Evolutionary conservation across 30 jellyfish, hydroid and myxozoan species (phyloP).

Genomic region (Hydractinia echinata): DNA sequence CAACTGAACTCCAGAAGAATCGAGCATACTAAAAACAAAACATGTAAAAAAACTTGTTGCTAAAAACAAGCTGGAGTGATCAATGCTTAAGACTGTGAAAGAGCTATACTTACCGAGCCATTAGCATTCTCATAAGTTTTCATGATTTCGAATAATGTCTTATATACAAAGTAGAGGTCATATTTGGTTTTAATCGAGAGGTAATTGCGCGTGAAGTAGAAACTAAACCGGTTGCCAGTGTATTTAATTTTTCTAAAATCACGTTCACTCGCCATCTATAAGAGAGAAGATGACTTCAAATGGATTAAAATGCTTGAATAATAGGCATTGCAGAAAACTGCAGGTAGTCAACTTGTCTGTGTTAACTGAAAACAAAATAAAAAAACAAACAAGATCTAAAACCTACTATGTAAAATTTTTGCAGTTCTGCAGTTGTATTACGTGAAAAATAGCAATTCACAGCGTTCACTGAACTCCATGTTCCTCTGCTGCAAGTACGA

Average conservation of each 20-base stretch:
- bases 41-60: too few species aligned
- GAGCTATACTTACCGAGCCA: too few species aligned
- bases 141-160: slow-evolving; percentile 14
- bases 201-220: neutral
- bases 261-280: slow-evolving; percentile 5
- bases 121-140: neutral
- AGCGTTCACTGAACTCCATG: slow-evolving; percentile 38
- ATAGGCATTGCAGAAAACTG: too few species aligned
- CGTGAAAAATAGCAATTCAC: slow-evolving; percentile 31
- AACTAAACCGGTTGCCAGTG: neutral
- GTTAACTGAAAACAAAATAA: too few species aligned
- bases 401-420: slow-evolving; percentile 34
- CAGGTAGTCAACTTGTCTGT: too few species aligned
- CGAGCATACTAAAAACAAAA: neutral
- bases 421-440: slow-evolving; percentile 43
- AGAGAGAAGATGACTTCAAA: neutral
- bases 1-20: slow-evolving; percentile 33
- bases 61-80: too few species aligned
- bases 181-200: slow-evolving; percentile 10
- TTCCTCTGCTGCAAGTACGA: slow-evolving; percentile 47
- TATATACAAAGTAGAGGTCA: slow-evolving; percentile 15
- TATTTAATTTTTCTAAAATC: neutral
- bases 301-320: neutral
- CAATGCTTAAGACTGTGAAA: too few species aligned
- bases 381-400: neutral